A percentile compares a stretch with the other conserved stretches of the same genome.
These are phyloP conservation scores for Pycnomerus fuliginosus DNA, from an alignment of 2,888 invertebrate species.

Conservation along the genomic window DNA sequence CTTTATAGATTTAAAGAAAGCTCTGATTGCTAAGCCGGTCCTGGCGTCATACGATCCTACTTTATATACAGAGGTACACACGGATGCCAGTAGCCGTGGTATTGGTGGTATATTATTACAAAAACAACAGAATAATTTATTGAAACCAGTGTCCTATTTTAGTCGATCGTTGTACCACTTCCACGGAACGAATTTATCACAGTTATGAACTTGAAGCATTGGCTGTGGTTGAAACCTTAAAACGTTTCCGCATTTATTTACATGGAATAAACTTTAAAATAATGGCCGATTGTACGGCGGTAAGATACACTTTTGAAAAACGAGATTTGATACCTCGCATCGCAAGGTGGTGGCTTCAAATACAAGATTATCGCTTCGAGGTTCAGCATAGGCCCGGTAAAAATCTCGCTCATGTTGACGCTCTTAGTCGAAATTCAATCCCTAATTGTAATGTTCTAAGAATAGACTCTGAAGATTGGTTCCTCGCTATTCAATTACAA, in stretches of 20 bases:
- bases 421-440: slow-evolving; percentile 17
- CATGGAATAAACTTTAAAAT: slow-evolving; percentile 29
- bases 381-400: slow-evolving; percentile 22
- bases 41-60: no score
- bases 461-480: slow-evolving; percentile 35
- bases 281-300: slow-evolving; percentile 29
- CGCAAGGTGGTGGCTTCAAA: slow-evolving; percentile 27
- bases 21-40: no score
- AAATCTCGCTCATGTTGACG: slow-evolving; percentile 28
- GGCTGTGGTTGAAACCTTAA: slow-evolving; percentile 15
- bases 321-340: slow-evolving; percentile 29
- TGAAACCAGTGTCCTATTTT: slow-evolving; percentile 35
- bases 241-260: slow-evolving; percentile 27
- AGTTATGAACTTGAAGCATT: slow-evolving; percentile 24
- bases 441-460: no score
- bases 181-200: slow-evolving; percentile 15
- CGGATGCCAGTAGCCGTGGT: slow-evolving; percentile 32
- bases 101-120: slow-evolving; percentile 35
- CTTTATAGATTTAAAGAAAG: no score
- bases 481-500: slow-evolving; percentile 29
- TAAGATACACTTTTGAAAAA: slow-evolving; percentile 25
- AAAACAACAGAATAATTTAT: slow-evolving; percentile 25
- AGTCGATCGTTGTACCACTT: slow-evolving; percentile 19
- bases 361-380: slow-evolving; percentile 29
- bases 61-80: slow-evolving; percentile 30